Evolutionary conservation across 1,140 invertebrate genomes (phyloP).

Genomic region (Bathynomus jamesi): DNA sequence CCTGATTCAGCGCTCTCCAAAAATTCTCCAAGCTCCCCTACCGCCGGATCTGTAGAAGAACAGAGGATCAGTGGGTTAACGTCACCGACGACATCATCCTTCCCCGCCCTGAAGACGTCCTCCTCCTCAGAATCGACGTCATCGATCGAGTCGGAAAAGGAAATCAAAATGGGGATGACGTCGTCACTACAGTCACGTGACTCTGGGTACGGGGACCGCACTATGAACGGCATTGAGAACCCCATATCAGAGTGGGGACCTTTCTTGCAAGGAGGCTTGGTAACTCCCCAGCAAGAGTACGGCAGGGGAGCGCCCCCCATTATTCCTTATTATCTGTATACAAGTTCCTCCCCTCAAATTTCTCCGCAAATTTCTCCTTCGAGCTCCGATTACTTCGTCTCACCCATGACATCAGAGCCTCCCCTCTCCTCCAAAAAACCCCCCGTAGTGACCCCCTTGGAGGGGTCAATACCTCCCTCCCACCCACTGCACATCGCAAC

Average conservation of each 20-base stretch:
- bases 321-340: slow-evolving; percentile 39
- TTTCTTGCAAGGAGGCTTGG: slow-evolving; percentile 38
- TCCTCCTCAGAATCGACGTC: slow-evolving; percentile 21
- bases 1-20: background rate
- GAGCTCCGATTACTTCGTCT: slow-evolving; percentile 20
- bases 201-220: slow-evolving; percentile 29
- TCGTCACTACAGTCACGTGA: slow-evolving; percentile 34
- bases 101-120: slow-evolving; percentile 8
- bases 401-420: slow-evolving; percentile 16
- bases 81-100: slow-evolving; percentile 18
- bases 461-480: no score
- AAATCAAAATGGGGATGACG: slow-evolving; percentile 28
- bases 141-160: slow-evolving; percentile 21
- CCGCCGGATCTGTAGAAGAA: slow-evolving; percentile 4
- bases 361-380: slow-evolving; percentile 24
- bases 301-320: slow-evolving; percentile 36
- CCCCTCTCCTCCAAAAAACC: slow-evolving; percentile 14
- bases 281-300: slow-evolving; percentile 40
- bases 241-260: slow-evolving; percentile 33
- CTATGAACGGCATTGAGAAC: background rate
- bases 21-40: background rate
- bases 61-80: slow-evolving; percentile 9
- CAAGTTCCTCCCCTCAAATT: slow-evolving; percentile 18
- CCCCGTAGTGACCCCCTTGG: slow-evolving; percentile 20
- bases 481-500: slow-evolving; percentile 28